These are phyloP conservation scores for Matsumurasca onukii DNA, from an alignment of 1,140 invertebrate species.

Conservation along the genomic window DNA sequence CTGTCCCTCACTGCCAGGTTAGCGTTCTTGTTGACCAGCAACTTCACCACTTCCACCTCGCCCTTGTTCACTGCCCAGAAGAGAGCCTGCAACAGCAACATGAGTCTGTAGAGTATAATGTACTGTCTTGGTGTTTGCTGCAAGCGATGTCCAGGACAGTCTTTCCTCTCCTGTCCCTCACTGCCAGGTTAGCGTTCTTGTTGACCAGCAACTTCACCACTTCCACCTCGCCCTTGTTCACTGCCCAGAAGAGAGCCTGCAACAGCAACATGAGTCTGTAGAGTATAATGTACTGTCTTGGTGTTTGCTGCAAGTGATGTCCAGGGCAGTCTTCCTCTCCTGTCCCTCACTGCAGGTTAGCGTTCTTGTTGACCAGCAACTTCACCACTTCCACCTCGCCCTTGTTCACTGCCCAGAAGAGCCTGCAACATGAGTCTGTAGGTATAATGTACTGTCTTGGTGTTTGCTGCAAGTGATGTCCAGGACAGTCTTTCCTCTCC, in stretches of 20 bases:
- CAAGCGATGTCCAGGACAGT: slow-evolving; percentile 48
- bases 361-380: slow-evolving; percentile 51
- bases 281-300: no score
- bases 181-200: slow-evolving; percentile 46
- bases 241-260: slow-evolving; percentile 59
- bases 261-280: no score
- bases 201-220: slow-evolving; percentile 55
- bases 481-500: slow-evolving; percentile 45
- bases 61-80: slow-evolving; percentile 67
- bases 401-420: slow-evolving; percentile 66
- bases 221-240: slow-evolving; percentile 60
- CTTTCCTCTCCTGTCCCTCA: slow-evolving; percentile 46
- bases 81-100: slow-evolving; percentile 47
- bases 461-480: slow-evolving; percentile 47
- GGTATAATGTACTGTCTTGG: slow-evolving; percentile 36
- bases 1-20: slow-evolving; percentile 46
- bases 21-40: slow-evolving; percentile 51
- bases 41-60: slow-evolving; percentile 55
- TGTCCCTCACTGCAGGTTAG: slow-evolving; percentile 46
- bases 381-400: slow-evolving; percentile 58
- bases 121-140: slow-evolving; percentile 38
- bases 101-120: no score
- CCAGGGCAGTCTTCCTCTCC: slow-evolving; percentile 46
- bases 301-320: slow-evolving; percentile 45
- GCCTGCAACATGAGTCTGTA: background rate